These are phyloP conservation scores for Cottus gobio DNA, from an alignment of 2,113 vertebrate genomes.

Conservation along the genomic window DNA sequence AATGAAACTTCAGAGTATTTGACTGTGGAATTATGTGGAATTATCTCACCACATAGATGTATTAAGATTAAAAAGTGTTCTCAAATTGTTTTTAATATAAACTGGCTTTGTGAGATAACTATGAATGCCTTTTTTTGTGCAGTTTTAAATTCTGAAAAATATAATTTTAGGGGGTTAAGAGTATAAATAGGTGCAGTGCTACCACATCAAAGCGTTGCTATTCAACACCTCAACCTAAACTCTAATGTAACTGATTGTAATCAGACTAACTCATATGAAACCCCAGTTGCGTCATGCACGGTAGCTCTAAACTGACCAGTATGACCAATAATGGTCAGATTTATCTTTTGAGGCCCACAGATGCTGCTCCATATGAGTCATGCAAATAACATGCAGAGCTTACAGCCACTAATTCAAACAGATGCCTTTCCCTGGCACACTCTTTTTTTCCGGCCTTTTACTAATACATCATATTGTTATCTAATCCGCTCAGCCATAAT, in stretches of 20 bases:
- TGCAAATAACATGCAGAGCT: slow-evolving; percentile 52
- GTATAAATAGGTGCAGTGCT: not conserved
- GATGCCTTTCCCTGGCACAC: slow-evolving; percentile 47
- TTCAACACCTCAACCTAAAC: slow-evolving; percentile 9
- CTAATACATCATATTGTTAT: slow-evolving; percentile 62
- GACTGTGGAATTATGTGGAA: no score
- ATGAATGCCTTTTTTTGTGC: not conserved
- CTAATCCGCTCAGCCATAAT: slow-evolving; percentile 73
- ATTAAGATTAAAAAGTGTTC: not conserved
- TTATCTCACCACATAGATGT: not conserved
- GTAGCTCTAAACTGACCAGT: slow-evolving; percentile 32
- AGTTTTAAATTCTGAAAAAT: not conserved
- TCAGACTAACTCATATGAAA: not conserved
- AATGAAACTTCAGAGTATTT: not conserved
- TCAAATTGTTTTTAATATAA: not conserved
- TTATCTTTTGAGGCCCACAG: slow-evolving; percentile 54
- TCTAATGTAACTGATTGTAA: slow-evolving; percentile 11
- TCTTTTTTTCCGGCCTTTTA: slow-evolving; percentile 63
- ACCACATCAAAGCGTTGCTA: not conserved
- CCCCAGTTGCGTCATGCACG: slow-evolving; percentile 17
- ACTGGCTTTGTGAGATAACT: not conserved
- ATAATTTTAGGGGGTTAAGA: not conserved
- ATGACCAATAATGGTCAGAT: slow-evolving; percentile 54
- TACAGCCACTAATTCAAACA: slow-evolving; percentile 53
- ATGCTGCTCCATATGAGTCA: slow-evolving; percentile 69